phyloP scores from a whole-genome alignment of 2,113 vertebrate species.

The Poecile atricapillus region DNA sequence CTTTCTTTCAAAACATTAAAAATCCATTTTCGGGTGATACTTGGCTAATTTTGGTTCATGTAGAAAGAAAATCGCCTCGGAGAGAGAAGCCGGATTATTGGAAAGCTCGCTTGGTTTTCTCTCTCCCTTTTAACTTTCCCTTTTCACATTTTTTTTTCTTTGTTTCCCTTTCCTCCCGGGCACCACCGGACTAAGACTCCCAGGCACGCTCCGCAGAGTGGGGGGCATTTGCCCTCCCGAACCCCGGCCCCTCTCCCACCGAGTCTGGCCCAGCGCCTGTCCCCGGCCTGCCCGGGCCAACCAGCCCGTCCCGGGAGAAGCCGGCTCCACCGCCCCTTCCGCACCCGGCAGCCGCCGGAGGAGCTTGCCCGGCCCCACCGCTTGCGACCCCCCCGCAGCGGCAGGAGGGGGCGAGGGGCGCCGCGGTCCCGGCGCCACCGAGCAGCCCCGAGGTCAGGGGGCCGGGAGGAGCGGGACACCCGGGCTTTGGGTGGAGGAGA shows the following conservation, averaged over 20 bases:
- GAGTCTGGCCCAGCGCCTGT: not conserved
- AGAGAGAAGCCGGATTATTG: not conserved
- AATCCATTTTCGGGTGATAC: not conserved
- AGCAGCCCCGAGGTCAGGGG: not conserved
- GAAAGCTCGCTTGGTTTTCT: not conserved
- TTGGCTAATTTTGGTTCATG: not conserved
- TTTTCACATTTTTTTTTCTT: not conserved
- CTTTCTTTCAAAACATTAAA: not conserved
- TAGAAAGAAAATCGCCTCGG: not conserved
- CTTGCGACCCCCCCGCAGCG: not conserved
- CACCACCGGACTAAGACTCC: not conserved
- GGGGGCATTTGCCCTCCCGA: not conserved
- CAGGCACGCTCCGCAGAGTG: not conserved
- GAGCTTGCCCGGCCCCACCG: not conserved
- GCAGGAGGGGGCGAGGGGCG: not conserved
- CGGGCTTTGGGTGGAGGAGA: not conserved
- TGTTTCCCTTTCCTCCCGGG: not conserved
- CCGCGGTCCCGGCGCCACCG: not conserved
- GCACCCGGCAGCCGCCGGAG: not conserved
- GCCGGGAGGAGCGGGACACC: not conserved
- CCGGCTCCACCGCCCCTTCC: not conserved
- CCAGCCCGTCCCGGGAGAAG: not conserved
- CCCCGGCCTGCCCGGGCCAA: not conserved
- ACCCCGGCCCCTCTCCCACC: not conserved
- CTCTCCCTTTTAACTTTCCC: not conserved